Percentiles rank a stretch among this genome's conserved stretches.
These are phyloP conservation scores for Apodemia zela DNA, from an alignment of 2,888 invertebrate species.

Conservation along the genomic window DNA sequence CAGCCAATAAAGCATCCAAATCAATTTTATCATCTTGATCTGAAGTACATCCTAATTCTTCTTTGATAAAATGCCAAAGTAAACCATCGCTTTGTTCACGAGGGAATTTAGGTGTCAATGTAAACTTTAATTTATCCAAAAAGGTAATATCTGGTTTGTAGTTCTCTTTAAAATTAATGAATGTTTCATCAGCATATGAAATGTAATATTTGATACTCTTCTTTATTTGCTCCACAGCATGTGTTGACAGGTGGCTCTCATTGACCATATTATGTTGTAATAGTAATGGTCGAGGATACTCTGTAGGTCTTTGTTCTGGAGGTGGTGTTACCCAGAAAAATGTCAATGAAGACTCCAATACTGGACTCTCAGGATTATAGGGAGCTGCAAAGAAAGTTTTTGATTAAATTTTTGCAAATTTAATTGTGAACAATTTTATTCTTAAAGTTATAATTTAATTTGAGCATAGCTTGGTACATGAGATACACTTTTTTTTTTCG, in stretches of 20 bases:
- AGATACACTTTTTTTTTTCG: too few relatives aligned
- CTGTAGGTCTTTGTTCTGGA: conserved; percentile 93
- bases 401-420: not conserved
- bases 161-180: conserved; percentile 75
- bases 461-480: not conserved
- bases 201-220: conserved; percentile 92
- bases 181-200: conserved; percentile 70
- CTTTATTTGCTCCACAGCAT: conserved; percentile 92
- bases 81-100: conserved; percentile 88
- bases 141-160: conserved; percentile 87
- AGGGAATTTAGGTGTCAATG: conserved; percentile 90
- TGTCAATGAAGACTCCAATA: conserved; percentile 90
- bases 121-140: conserved; percentile 91
- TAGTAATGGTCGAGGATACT: conserved; percentile 95
- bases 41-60: conserved; percentile 84
- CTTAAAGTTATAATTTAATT: not conserved
- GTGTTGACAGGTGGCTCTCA: conserved; percentile 89
- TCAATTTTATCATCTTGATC: conserved; percentile 86
- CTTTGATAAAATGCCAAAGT: conserved; percentile 89
- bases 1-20: conserved; percentile 77
- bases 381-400: conserved; percentile 81
- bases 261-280: conserved; percentile 92
- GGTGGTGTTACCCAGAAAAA: conserved; percentile 98
- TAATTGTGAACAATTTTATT: not conserved
- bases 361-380: conserved; percentile 89